phyloP scores from a whole-genome alignment of 2,797 vertebrate genomes.

The Pempheris klunzingeri region DNA sequence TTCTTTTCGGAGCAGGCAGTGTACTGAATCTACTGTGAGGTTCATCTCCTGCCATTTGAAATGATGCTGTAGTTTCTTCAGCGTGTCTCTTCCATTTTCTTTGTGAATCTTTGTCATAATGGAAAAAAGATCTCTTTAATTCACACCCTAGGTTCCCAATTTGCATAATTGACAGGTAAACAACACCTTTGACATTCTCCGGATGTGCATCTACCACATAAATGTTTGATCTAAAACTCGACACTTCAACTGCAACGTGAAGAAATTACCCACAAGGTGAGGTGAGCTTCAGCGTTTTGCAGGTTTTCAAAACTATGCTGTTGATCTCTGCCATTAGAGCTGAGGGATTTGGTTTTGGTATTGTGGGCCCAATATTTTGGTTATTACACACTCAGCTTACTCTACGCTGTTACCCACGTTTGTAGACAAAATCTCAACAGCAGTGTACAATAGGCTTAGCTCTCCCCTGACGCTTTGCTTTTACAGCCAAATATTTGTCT shows the following conservation, averaged over 20 bases:
- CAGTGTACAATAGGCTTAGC: slow-evolving; percentile 55
- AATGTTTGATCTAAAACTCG: slow-evolving; percentile 17
- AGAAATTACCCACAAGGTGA: slow-evolving; percentile 8
- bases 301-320: not conserved
- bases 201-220: slow-evolving; percentile 19
- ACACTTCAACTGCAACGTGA: slow-evolving; percentile 5
- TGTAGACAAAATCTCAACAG: slow-evolving; percentile 28
- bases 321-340: slow-evolving; percentile 7
- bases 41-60: slow-evolving; percentile 68
- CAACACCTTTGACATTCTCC: slow-evolving; percentile 29
- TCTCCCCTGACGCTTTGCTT: slow-evolving; percentile 68
- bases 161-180: slow-evolving; percentile 58
- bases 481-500: slow-evolving; percentile 74
- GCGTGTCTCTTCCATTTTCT: slow-evolving; percentile 47
- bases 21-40: slow-evolving; percentile 57
- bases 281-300: slow-evolving; percentile 14
- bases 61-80: slow-evolving; percentile 54
- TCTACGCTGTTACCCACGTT: slow-evolving; percentile 40
- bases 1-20: slow-evolving; percentile 62
- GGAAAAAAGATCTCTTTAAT: slow-evolving; percentile 38
- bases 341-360: slow-evolving; percentile 5
- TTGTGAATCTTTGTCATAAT: slow-evolving; percentile 53
- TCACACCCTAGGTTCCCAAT: slow-evolving; percentile 14
- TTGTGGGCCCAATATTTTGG: slow-evolving; percentile 11
- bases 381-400: slow-evolving; percentile 21